phyloP scores from a whole-genome alignment of 2,888 invertebrate species.

The Drosophila greeni region DNA sequence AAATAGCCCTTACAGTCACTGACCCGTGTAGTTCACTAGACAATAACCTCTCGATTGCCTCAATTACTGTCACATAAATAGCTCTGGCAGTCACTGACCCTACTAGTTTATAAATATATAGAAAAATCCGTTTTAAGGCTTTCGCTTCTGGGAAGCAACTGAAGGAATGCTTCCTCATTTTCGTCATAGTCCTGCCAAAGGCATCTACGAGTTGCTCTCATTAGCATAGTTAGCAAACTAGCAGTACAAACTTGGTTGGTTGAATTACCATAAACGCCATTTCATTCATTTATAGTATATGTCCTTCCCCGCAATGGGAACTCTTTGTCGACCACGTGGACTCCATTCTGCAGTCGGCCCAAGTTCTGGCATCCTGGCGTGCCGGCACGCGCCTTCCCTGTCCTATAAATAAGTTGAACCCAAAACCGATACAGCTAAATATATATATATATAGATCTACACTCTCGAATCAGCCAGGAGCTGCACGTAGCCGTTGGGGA shows the following conservation, averaged over 20 bases:
- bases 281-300: conserved; percentile 68
- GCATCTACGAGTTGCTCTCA: conserved; percentile 21
- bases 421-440: conserved; percentile 30
- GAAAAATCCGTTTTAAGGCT: not conserved
- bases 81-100: not conserved
- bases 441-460: conserved; percentile 5
- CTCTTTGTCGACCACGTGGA: conserved; percentile 59
- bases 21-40: not conserved
- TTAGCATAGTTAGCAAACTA: conserved; percentile 63
- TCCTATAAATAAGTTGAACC: conserved; percentile 63
- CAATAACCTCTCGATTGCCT: not conserved
- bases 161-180: conserved; percentile 23
- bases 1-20: conserved; percentile 2
- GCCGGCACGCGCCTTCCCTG: conserved; percentile 63
- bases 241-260: conserved; percentile 49
- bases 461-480: conserved; percentile 1
- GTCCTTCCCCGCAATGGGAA: conserved; percentile 49
- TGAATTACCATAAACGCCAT: conserved; percentile 61
- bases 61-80: conserved; percentile 8
- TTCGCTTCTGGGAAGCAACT: conserved; percentile 14
- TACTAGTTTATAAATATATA: not conserved
- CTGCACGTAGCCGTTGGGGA: conserved; percentile 57
- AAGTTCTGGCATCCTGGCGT: conserved; percentile 34
- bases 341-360: conserved; percentile 11
- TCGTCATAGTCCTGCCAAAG: conserved; percentile 15